phyloP scores from a whole-genome alignment of 2,797 vertebrate species.

The Leptatherina wallacei region DNA sequence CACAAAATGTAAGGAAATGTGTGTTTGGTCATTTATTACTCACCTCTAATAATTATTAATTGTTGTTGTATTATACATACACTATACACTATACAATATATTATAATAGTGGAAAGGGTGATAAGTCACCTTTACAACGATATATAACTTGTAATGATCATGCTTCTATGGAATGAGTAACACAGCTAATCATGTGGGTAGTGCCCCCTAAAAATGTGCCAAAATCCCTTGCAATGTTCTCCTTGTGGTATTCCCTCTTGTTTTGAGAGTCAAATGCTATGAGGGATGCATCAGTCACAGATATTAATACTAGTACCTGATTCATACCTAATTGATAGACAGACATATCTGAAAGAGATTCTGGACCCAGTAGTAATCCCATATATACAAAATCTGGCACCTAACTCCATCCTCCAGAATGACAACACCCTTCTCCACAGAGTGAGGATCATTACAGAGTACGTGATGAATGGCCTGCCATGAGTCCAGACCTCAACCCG shows the following conservation, averaged over 20 bases:
- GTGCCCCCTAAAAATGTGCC: neutral
- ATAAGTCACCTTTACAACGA: neutral
- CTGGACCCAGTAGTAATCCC: too few relatives aligned
- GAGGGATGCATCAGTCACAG: neutral
- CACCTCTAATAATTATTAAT: neutral
- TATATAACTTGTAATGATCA: neutral
- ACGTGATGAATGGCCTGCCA: neutral
- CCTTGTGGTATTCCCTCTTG: neutral
- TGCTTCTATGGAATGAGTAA: neutral
- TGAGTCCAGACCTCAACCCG: neutral
- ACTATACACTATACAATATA: too few relatives aligned
- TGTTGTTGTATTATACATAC: too few relatives aligned
- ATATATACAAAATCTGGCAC: neutral
- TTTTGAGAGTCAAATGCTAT: neutral
- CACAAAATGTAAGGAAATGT: neutral
- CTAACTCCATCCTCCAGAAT: neutral
- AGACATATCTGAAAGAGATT: neutral
- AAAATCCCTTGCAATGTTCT: neutral
- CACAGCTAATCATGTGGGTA: neutral
- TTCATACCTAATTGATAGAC: neutral
- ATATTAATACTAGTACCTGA: neutral
- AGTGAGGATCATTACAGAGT: neutral
- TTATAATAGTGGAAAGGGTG: neutral
- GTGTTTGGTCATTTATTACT: neutral
- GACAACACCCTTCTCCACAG: neutral